Conservation (phyloP, 2,113 vertebrate genomes). For the Cheirogaleus medius region DNA sequence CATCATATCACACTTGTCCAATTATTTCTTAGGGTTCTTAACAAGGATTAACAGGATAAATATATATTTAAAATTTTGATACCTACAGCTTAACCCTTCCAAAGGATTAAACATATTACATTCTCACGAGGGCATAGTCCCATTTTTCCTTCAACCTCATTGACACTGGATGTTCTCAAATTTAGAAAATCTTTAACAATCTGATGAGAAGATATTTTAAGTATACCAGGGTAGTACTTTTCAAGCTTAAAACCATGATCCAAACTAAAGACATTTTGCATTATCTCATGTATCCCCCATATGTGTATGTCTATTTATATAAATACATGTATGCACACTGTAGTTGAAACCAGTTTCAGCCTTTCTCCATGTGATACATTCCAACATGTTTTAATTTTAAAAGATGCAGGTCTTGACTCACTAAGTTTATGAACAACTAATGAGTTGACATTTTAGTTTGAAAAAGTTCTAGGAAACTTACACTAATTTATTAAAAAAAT, state of each 20-base stretch:
- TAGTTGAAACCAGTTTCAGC: neutral
- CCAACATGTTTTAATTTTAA: neutral
- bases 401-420: neutral
- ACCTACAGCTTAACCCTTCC: neutral
- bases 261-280: neutral
- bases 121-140: neutral
- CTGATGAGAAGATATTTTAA: neutral
- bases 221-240: neutral
- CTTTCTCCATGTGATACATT: neutral
- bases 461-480: conserved; percentile 3
- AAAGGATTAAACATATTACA: neutral
- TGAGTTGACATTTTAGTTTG: neutral
- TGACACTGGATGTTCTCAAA: neutral
- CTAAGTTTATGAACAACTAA: neutral
- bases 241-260: neutral
- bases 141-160: neutral
- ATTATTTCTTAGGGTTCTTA: neutral
- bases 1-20: neutral
- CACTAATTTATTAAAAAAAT: neutral
- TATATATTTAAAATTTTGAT: neutral
- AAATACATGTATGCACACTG: neutral
- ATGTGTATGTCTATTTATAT: neutral
- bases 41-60: neutral
- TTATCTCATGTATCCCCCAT: neutral
- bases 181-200: neutral